Conservation (phyloP, 2,113 vertebrate species). For the Setophaga kirtlandii region DNA sequence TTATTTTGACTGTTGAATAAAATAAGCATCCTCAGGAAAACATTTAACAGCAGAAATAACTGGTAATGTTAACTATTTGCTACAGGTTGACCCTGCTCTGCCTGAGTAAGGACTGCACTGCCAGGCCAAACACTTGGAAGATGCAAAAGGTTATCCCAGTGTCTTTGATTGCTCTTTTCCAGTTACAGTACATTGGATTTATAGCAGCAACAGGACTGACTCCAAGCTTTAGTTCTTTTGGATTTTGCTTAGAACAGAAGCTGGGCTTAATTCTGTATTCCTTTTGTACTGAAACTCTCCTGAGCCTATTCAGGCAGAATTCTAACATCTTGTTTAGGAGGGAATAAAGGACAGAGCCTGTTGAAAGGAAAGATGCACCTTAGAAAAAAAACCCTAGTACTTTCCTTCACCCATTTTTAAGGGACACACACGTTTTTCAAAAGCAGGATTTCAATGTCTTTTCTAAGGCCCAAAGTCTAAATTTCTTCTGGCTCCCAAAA, state of each 20-base stretch:
- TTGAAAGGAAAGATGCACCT: neutral
- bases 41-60: neutral
- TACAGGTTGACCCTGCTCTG: conserved; percentile 5
- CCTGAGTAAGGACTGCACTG: conserved; percentile 13
- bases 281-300: neutral
- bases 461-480: neutral
- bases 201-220: neutral
- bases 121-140: neutral
- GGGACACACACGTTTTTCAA: neutral
- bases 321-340: neutral
- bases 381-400: neutral
- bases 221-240: neutral
- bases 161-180: neutral
- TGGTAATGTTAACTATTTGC: neutral
- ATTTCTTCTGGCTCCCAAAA: neutral
- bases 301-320: neutral
- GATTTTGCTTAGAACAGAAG: neutral
- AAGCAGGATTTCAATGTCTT: neutral
- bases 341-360: neutral
- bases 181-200: neutral
- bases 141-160: neutral
- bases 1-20: neutral
- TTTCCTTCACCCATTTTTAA: neutral
- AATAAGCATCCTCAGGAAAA: conserved; percentile 4
- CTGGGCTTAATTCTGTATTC: neutral